These are phyloP conservation scores for Hylyphantes graminicola DNA, from an alignment of 1,140 invertebrate species.

Conservation along the genomic window DNA sequence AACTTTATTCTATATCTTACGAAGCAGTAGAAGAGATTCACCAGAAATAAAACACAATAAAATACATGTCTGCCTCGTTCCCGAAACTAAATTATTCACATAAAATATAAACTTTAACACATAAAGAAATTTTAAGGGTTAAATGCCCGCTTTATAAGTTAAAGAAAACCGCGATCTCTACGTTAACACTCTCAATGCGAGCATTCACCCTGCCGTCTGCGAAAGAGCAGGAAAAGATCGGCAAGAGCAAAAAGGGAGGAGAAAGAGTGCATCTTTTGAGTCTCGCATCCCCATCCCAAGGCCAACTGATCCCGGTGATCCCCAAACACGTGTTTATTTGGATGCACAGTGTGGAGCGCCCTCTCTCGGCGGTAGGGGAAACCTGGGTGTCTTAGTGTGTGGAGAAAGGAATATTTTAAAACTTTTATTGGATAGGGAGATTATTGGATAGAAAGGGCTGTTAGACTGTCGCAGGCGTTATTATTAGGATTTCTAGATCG, in stretches of 20 bases:
- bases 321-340: slow-evolving; percentile 58
- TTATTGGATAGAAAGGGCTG: background rate
- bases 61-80: no score
- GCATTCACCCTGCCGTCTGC: slow-evolving; percentile 11
- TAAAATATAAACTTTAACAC: no score
- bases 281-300: slow-evolving; percentile 23
- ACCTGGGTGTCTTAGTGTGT: background rate
- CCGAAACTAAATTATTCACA: no score
- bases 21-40: no score
- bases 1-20: no score
- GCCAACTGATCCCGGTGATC: slow-evolving; percentile 46
- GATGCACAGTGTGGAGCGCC: slow-evolving; percentile 12
- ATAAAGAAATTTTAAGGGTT: no score
- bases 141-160: no score
- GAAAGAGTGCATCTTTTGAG: slow-evolving; percentile 53
- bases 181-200: slow-evolving; percentile 6
- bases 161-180: background rate
- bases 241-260: slow-evolving; percentile 7
- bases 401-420: background rate
- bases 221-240: slow-evolving; percentile 21
- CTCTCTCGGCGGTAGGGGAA: slow-evolving; percentile 19
- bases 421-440: background rate
- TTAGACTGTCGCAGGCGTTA: no score
- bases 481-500: no score
- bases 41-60: no score